Evolutionary conservation across 2,888 invertebrate species (phyloP).

Genomic region (Tipula vernalis): DNA sequence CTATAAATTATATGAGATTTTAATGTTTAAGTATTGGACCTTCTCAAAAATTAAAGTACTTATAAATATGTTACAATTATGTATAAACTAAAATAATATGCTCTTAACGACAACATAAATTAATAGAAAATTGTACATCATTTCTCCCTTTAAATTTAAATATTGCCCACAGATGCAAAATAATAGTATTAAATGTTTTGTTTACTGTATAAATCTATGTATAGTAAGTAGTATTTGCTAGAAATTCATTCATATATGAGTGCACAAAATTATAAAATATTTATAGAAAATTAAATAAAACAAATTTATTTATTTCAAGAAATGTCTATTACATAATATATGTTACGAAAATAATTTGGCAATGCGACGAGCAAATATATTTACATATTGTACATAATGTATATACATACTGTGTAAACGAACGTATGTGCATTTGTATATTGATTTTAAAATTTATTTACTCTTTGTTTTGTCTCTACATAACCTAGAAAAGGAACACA

Average conservation of each 20-base stretch:
- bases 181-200: not conserved
- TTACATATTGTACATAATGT: not conserved
- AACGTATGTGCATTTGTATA: too few species aligned
- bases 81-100: not conserved
- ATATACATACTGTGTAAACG: too few species aligned
- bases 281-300: too few species aligned
- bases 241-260: too few species aligned
- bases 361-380: not conserved
- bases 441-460: too few species aligned
- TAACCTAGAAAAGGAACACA: not conserved
- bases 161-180: not conserved
- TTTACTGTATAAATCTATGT: too few species aligned
- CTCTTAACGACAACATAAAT: not conserved
- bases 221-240: too few species aligned
- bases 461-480: not conserved
- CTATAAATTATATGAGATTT: not conserved
- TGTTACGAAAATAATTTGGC: not conserved
- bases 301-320: too few species aligned
- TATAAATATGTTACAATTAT: not conserved
- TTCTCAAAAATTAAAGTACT: not conserved
- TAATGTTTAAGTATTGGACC: not conserved
- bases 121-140: not conserved
- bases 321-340: not conserved
- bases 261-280: too few species aligned
- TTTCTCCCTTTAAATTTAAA: not conserved